phyloP scores from a whole-genome alignment of 2,797 vertebrate species.

The Ceyx erithaca region DNA sequence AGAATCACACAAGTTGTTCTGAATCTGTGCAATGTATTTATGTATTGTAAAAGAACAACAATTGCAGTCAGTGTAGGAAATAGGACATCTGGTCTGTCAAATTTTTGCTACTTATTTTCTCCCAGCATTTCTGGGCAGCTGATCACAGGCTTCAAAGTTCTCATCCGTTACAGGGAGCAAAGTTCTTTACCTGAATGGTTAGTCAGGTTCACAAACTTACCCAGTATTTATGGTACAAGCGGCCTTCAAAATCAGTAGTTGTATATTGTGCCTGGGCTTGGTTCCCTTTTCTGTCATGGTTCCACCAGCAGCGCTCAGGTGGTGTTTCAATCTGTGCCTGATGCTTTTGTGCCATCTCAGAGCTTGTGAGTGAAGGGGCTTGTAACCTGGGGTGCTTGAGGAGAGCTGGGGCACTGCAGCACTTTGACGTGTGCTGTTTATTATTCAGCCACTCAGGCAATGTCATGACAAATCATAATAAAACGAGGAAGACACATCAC shows the following conservation, averaged over 20 bases:
- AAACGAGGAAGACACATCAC: conserved; percentile 70
- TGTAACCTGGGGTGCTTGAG: neutral
- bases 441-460: conserved; percentile 66
- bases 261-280: fast-evolving
- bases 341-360: conserved; percentile 8
- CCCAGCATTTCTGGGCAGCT: neutral
- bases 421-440: conserved; percentile 44
- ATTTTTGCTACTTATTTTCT: neutral
- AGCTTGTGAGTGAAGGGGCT: neutral
- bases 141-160: neutral
- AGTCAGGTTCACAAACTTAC: neutral
- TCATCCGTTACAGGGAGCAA: neutral
- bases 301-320: neutral
- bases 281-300: neutral
- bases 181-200: neutral
- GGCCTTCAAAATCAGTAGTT: neutral
- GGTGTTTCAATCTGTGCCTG: neutral
- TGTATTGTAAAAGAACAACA: neutral
- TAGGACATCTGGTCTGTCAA: no score
- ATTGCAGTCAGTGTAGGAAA: neutral
- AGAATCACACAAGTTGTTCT: neutral
- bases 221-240: neutral
- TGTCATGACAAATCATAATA: conserved; percentile 76
- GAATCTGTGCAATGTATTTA: neutral
- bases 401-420: neutral